A percentile compares a stretch with the other conserved stretches of the same genome.
Conservation (phyloP, 2,113 vertebrate species). For the Trochalopteron elliotii region DNA sequence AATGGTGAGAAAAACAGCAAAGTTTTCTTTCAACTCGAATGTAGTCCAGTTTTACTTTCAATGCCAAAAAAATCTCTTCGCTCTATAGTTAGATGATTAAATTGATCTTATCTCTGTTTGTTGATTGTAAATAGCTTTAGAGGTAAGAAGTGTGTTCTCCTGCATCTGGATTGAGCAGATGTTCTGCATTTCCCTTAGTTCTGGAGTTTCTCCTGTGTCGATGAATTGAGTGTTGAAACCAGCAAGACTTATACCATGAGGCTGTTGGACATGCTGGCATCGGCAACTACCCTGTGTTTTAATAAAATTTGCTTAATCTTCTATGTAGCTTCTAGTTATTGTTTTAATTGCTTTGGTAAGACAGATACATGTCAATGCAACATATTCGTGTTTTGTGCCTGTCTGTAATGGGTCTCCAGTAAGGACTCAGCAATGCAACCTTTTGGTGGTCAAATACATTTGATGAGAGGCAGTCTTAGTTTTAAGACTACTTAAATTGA, state of each 20-base stretch:
- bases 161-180: slow-evolving; percentile 76
- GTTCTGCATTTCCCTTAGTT: slow-evolving; percentile 66
- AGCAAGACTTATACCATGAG: slow-evolving; percentile 14
- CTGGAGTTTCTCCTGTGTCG: slow-evolving; percentile 70
- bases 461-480: background rate
- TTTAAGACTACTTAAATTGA: background rate
- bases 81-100: slow-evolving; percentile 34
- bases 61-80: background rate
- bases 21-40: slow-evolving; percentile 1
- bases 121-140: slow-evolving; percentile 56
- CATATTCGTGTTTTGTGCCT: background rate
- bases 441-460: background rate
- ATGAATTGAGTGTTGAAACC: slow-evolving; percentile 68
- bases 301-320: slow-evolving; percentile 27
- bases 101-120: background rate
- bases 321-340: background rate
- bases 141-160: slow-evolving; percentile 67
- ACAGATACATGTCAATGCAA: background rate
- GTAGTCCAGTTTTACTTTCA: background rate
- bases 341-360: background rate
- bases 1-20: background rate
- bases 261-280: slow-evolving; percentile 55
- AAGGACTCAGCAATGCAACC: background rate
- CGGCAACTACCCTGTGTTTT: slow-evolving; percentile 22
- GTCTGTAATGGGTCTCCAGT: background rate